Base-by-base conservation (phyloP, 1,140 invertebrate species). In the Dufourea novaeangliae region DNA sequence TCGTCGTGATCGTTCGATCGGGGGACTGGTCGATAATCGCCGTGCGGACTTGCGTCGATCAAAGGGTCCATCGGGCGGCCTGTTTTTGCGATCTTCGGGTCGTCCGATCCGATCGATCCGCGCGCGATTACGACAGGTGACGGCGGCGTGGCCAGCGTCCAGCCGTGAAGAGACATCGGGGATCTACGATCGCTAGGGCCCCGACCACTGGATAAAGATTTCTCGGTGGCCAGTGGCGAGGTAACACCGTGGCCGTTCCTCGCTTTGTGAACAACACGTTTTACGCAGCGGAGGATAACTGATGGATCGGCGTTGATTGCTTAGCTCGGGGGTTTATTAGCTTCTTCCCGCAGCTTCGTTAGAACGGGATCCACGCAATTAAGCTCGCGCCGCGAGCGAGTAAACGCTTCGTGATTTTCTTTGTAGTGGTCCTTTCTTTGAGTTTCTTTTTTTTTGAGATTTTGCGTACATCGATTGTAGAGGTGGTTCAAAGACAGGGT, bases 351-450 rank as follows among this genome's bases (percentile, higher is more conserved):
- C 63, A 69, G 64, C 62, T 81, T 82, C 79, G 71, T 82, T 82
- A 82, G 73, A 82, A 82, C 80, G 80, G 79, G 80, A 81, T 70
- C 80, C 64, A 56, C 67, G 61, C 62, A 72, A 85, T 82, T 78
- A 84, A 68, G 59, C 63, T 29, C 62, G 57, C 17, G 10, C 59
- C 27, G 39, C 54, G 20, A 68, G 62, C 79, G 66, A 84, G 79
- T 78, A 78, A 84, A 79, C 39, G 14, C 27, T 64, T 71, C 64
- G 72, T 59, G 68, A 74, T 64, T 63, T 59, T 78, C 59, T 54
- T 66, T 14, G 44, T 59, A 41, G 27, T 54, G 37, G 2, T 27
- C 29, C n/a, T 56, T 56, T 29, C n/a, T 27, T 25, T 44, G n/a
- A 17, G 7, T 10, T 11, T 29, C 52, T 79, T 72, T 56, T 78